These are phyloP conservation scores for Mylabris phalerata DNA, from an alignment of 1,140 invertebrate genomes.

Conservation along the genomic window DNA sequence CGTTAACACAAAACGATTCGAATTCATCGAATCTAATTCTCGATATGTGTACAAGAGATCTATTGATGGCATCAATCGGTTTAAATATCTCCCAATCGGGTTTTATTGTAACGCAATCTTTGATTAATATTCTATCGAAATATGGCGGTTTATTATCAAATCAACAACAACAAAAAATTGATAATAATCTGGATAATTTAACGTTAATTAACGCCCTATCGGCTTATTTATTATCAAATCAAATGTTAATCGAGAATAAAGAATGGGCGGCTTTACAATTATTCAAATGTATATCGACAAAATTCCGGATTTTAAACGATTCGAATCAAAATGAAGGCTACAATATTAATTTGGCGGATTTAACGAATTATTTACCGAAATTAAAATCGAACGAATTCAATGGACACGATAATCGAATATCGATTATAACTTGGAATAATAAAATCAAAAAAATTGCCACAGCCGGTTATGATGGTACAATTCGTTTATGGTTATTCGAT, in stretches of 20 bases:
- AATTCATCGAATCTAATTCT: slow-evolving; percentile 51
- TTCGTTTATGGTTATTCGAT: slow-evolving; percentile 52
- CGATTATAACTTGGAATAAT: slow-evolving; percentile 42
- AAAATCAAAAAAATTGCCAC: slow-evolving; percentile 47
- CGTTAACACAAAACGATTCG: slow-evolving; percentile 50
- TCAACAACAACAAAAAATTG: slow-evolving; percentile 11
- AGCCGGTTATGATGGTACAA: slow-evolving; percentile 60
- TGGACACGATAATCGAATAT: slow-evolving; percentile 49
- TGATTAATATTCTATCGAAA: slow-evolving; percentile 51
- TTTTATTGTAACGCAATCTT: slow-evolving; percentile 55
- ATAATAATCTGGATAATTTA: slow-evolving; percentile 38
- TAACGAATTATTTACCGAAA: slow-evolving; percentile 43
- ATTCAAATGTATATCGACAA: slow-evolving; percentile 38
- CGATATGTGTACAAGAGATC: slow-evolving; percentile 56
- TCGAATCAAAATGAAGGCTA: slow-evolving; percentile 28
- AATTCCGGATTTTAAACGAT: slow-evolving; percentile 15
- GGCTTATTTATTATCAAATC: slow-evolving; percentile 52
- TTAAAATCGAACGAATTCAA: slow-evolving; percentile 44
- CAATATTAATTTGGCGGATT: slow-evolving; percentile 44
- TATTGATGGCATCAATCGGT: slow-evolving; percentile 41
- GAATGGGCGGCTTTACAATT: slow-evolving; percentile 59
- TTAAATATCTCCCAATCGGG: slow-evolving; percentile 29
- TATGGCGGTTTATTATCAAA: slow-evolving; percentile 39
- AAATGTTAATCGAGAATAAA: slow-evolving; percentile 43
- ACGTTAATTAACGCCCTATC: slow-evolving; percentile 57